A percentile compares a stretch with the other conserved stretches of the same genome.
Evolutionary conservation across 2,888 invertebrate genomes (phyloP).

Genomic region (Agapostemon virescens): DNA sequence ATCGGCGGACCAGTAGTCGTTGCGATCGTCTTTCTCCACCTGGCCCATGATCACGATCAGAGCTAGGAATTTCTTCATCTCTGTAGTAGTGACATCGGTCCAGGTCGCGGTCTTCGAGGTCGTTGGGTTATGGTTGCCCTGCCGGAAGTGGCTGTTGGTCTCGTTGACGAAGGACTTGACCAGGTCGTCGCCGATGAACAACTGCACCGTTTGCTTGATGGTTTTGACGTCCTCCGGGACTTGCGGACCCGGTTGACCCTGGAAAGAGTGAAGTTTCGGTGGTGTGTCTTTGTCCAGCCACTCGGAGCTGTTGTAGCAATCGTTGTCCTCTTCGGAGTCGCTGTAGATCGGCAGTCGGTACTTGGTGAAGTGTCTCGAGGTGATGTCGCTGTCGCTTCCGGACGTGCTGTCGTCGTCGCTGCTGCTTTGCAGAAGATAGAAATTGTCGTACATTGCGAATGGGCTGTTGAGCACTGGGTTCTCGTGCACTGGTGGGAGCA

Average conservation of each 20-base stretch:
- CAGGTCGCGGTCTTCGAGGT: slow-evolving; percentile 4
- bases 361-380: background rate
- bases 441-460: background rate
- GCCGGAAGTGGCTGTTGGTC: background rate
- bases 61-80: slow-evolving; percentile 1
- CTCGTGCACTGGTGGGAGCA: no score
- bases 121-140: background rate
- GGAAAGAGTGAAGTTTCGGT: background rate
- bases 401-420: background rate
- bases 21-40: slow-evolving; percentile 1
- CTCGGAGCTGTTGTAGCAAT: background rate
- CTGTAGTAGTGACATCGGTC: background rate
- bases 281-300: background rate
- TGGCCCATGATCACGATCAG: slow-evolving; percentile 2
- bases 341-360: slow-evolving; percentile 3
- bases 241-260: background rate
- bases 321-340: background rate
- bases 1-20: slow-evolving; percentile 8
- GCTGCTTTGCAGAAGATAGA: slow-evolving; percentile 2
- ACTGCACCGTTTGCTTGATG: background rate
- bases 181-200: background rate
- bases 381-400: background rate
- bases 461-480: no score
- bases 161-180: background rate
- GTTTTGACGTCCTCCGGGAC: background rate